These are phyloP conservation scores for Zaprionus gabonicus DNA, from an alignment of 1,140 invertebrate species.

Conservation along the genomic window DNA sequence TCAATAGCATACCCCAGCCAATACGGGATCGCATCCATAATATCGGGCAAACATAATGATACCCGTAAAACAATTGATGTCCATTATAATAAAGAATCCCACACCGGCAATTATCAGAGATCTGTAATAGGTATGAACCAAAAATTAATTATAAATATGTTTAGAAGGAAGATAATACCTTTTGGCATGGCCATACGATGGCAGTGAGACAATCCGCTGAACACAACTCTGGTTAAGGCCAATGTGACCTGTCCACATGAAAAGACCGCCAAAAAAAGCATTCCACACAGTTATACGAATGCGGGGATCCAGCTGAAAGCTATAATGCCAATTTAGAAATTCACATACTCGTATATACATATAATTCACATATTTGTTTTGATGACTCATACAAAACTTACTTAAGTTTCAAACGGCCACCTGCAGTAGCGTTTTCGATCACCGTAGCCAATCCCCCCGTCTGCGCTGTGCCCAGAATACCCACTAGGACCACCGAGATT, in stretches of 20 bases:
- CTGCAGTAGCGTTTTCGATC: constrained; percentile 86
- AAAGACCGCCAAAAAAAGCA: constrained; percentile 54
- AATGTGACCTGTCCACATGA: constrained; percentile 75
- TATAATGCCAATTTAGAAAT: not conserved
- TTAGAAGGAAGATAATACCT: constrained; percentile 27
- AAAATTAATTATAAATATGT: not conserved
- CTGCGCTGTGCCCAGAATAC: constrained; percentile 88
- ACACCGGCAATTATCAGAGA: constrained; percentile 85
- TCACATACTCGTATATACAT: no score
- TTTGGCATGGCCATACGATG: constrained; percentile 63
- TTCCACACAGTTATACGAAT: constrained; percentile 63
- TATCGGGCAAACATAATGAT: constrained; percentile 91
- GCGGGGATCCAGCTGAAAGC: constrained; percentile 67
- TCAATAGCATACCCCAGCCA: constrained; percentile 85
- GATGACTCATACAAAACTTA: constrained; percentile 71
- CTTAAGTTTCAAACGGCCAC: constrained; percentile 87
- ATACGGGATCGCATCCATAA: constrained; percentile 90
- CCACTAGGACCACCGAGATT: constrained; percentile 88
- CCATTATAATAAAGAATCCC: constrained; percentile 85
- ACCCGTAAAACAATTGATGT: constrained; percentile 87
- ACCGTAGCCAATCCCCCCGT: constrained; percentile 89
- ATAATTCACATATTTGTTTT: no score
- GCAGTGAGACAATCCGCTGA: constrained; percentile 74
- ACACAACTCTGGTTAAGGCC: constrained; percentile 78
- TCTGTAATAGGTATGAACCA: constrained; percentile 59